Conservation (phyloP, 1,140 invertebrate species). For the Planococcus citri region DNA sequence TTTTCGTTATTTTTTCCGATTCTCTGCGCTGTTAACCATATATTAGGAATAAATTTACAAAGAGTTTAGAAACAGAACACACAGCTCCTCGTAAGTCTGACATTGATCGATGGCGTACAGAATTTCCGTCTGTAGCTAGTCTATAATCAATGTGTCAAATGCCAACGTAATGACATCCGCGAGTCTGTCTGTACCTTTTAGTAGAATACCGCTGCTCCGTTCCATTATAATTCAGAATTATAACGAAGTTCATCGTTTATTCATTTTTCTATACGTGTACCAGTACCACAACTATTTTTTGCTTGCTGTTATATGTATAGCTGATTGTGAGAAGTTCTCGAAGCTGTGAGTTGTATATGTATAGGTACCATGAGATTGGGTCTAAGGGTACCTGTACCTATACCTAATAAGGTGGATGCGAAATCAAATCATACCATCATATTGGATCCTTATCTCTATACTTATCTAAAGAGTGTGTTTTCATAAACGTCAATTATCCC, state of each 20-base stretch:
- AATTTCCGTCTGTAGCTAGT: constrained; percentile 12
- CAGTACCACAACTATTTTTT: background rate
- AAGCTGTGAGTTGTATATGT: too few relatives aligned
- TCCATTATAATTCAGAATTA: constrained; percentile 20
- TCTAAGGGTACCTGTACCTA: too few relatives aligned
- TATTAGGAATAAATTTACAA: background rate
- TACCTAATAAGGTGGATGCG: too few relatives aligned
- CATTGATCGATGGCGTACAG: constrained; percentile 18
- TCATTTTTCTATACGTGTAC: background rate
- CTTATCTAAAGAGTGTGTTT: background rate
- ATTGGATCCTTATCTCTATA: background rate
- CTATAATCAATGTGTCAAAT: constrained; percentile 20
- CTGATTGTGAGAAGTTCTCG: too few relatives aligned
- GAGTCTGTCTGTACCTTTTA: constrained; percentile 15
- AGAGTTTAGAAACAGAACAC: background rate
- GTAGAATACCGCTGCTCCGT: background rate
- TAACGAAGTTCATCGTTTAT: constrained; percentile 5
- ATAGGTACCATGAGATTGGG: too few relatives aligned
- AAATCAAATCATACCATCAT: background rate
- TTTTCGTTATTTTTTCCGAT: background rate
- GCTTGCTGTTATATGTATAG: too few relatives aligned
- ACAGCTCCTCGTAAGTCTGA: background rate
- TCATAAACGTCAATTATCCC: background rate
- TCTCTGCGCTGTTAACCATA: background rate
- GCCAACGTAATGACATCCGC: constrained; percentile 16